Evolutionary conservation across 2,797 vertebrate genomes (phyloP).

Genomic region (Threskiornis aethiopicus): DNA sequence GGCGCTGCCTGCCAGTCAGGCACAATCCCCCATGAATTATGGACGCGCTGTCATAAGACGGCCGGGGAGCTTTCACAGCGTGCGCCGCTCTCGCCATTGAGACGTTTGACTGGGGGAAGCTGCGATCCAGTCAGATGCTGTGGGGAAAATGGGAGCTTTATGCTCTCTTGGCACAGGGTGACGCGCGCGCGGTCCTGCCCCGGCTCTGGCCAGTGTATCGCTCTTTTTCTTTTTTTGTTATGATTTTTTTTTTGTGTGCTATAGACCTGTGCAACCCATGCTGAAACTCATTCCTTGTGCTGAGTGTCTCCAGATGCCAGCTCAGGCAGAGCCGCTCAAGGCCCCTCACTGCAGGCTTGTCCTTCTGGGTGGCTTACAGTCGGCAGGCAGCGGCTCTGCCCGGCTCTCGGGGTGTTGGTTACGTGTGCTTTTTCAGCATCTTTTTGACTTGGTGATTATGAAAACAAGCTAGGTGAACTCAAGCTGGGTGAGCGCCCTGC

Average conservation of each 20-base stretch:
- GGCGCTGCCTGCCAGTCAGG: neutral
- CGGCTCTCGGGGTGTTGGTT: accelerated
- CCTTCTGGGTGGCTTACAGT: neutral
- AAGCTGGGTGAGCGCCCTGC: neutral
- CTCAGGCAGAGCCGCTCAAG: neutral
- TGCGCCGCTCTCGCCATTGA: neutral
- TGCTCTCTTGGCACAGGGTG: neutral
- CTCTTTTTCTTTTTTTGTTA: no score
- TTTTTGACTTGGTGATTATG: neutral
- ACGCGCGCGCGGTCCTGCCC: neutral
- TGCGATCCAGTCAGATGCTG: neutral
- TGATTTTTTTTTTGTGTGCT: neutral
- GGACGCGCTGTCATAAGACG: accelerated
- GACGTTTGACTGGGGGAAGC: neutral
- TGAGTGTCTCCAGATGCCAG: neutral
- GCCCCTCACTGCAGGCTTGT: neutral
- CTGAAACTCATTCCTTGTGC: neutral
- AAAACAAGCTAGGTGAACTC: neutral
- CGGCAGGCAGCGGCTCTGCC: neutral
- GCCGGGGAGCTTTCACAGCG: neutral
- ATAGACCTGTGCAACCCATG: neutral
- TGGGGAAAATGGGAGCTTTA: neutral
- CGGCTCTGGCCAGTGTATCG: neutral
- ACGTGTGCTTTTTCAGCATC: no score
- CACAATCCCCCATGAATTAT: neutral